Base-by-base conservation (phyloP, 1,140 invertebrate genomes). In the Platyura marginata region DNA sequence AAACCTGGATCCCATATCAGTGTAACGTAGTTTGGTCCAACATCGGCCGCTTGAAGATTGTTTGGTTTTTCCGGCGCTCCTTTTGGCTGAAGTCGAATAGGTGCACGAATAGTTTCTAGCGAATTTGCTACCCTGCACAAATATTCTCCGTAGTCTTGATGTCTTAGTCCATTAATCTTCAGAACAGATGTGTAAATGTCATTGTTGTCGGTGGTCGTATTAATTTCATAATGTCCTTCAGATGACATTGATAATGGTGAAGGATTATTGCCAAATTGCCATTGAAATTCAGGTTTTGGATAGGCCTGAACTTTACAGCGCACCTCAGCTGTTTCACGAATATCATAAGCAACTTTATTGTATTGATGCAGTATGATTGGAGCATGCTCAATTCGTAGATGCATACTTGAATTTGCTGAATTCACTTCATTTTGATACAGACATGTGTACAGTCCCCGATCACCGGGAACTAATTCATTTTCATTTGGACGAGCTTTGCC, bases 231-330 rank as follows among this genome's bases (percentile, higher is more conserved):
- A 52, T 85, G 81, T 0, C 79, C 81, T 48, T 86, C 82, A n/a
- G 79, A 80, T 1, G 79, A 78, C 46, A 76, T 76, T 44, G 79
- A 71, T 9, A 85, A 59, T 0, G 78, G 76, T 0, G 77, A 73
- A 0, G 68, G 64, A 52, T 83, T 82, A 1, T 72, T 74, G 5
- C 75, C 78, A 47, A 75, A 89, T 47, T 74, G 85, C 89, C 89
- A 94, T 49, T 91, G 84, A 59, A 93, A 92, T 52, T 86, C 82
- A 0, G 88, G 87, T 52, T 83, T 81, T 0, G 89, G 90, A 62
- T 87, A 93, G 0, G 89, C 86, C 56, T 90, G 84, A 2, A 93
- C 85, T 54, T 80, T 75, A 59, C 90, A 94, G 2, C 79, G 70
- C 9, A 94, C 78, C 56, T 85, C 75, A 0, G 87, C 89, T 0